phyloP scores from a whole-genome alignment of 2,888 invertebrate genomes.

The Carabus problematicus region DNA sequence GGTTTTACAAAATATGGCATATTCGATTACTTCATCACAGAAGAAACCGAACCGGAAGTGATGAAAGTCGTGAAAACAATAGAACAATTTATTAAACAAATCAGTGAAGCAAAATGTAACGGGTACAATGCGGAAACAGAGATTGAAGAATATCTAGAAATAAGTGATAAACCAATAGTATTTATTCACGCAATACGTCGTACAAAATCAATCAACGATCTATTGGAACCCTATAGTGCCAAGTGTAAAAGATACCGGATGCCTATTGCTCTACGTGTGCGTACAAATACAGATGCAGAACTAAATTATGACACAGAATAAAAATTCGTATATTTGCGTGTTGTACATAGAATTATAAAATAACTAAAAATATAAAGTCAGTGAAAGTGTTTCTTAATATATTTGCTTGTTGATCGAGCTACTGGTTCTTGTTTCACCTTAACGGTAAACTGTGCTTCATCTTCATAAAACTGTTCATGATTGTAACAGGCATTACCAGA shows the following conservation, averaged over 20 bases:
- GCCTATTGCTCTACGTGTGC: too few species aligned
- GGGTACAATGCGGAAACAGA: background rate
- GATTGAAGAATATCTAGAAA: background rate
- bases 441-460: background rate
- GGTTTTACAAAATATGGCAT: conserved; percentile 48
- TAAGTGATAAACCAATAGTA: background rate
- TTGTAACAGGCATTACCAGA: conserved; percentile 3
- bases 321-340: too few species aligned
- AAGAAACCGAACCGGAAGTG: conserved; percentile 34
- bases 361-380: too few species aligned
- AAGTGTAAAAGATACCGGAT: too few species aligned
- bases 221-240: background rate
- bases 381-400: too few species aligned
- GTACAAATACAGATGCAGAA: too few species aligned
- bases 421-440: too few species aligned
- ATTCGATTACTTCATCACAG: conserved; percentile 46
- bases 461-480: conserved; percentile 1
- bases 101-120: background rate
- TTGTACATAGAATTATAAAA: too few species aligned
- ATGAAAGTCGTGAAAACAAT: conserved; percentile 25
- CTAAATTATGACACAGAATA: too few species aligned
- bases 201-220: conserved; percentile 1
- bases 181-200: background rate
- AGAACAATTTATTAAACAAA: conserved; percentile 23
- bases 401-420: too few species aligned